Base-by-base conservation (phyloP, 2,797 vertebrate species). In the Sarcophilus harrisii region DNA sequence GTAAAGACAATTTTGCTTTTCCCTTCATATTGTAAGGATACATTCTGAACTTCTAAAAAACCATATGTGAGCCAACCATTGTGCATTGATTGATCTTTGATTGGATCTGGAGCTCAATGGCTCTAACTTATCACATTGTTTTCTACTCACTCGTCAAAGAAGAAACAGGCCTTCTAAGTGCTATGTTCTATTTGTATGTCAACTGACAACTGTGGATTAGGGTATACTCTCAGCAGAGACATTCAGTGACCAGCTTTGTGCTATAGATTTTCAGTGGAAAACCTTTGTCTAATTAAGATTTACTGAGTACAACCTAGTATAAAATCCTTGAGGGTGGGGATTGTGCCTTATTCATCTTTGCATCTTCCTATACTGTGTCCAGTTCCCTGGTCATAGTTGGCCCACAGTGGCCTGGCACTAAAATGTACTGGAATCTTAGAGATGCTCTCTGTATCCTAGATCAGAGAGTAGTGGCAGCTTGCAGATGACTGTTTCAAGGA, bases 391-490 rank as follows among this genome's bases (percentile, higher is more conserved):
- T 8, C 38, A 45, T 45, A 11, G 9, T 11, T 81, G 8, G 0
- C 38, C 38, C 38, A 24, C 11, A 81, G 9, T 45, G 9, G 9
- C 5, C 38, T 24, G 38, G 45, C 21, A 81, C 21, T 81, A 45
- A 81, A 45, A 81, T 45, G 8, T 81, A 45, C 38, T 81, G 73
- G 38, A 27, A 5, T 81, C 38, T 45, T 45, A 11, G 66, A n/a
- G 16, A 13, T 38, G 66, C 8, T 45, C 18, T 81, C 18, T 81
- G 6, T 45, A 81, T 92, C 93, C 96, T 94, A 81, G 1, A 92
- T 28, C 30, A 10, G 13, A n/a, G 28, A 13, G 94, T 60, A 27
- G 91, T 60, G 91, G 92, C 94, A 96, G 59, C 59, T 93, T 94
- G 38, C 57, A 27, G 27, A 66, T 60, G 28, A 9, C 90, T 90